These are phyloP conservation scores for Teinopalpus imperialis DNA, from an alignment of 2,888 invertebrate species.

Conservation along the genomic window DNA sequence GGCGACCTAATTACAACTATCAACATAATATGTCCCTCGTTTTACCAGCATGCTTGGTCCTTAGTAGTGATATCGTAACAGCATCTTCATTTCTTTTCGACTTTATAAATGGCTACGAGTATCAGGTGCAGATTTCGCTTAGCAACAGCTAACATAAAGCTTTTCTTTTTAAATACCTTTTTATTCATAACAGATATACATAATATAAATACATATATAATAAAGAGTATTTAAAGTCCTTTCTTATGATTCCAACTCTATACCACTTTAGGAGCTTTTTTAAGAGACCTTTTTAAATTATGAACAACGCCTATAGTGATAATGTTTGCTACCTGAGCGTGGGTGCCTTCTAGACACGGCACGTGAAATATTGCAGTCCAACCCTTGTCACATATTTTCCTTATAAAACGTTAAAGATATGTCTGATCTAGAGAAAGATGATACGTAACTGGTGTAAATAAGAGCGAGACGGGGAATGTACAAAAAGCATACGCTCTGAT, in stretches of 20 bases:
- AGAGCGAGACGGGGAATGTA: conserved; percentile 41
- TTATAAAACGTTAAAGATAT: conserved; percentile 54
- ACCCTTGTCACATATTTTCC: conserved; percentile 74
- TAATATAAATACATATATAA: too few species aligned
- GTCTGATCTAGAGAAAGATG: conserved; percentile 39
- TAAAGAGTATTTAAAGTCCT: too few species aligned
- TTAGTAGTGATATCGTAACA: too few species aligned
- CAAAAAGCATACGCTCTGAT: conserved; percentile 73
- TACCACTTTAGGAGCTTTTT: conserved; percentile 28
- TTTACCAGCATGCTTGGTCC: too few species aligned
- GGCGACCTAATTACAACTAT: too few species aligned
- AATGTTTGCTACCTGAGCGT: conserved; percentile 79
- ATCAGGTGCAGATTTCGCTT: too few species aligned
- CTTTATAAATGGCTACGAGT: too few species aligned
- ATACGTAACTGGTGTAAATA: conserved; percentile 18
- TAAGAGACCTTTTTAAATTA: conserved; percentile 54
- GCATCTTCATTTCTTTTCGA: too few species aligned
- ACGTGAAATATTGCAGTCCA: conserved; percentile 74
- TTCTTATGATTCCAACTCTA: conserved; percentile 45
- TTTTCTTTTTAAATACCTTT: too few species aligned
- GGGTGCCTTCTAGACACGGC: conserved; percentile 66
- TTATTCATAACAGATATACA: too few species aligned
- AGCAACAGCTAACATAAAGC: too few species aligned
- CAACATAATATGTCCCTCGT: too few species aligned
- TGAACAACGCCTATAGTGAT: conserved; percentile 72